These are phyloP conservation scores for Camponotus fellah DNA, from an alignment of 2,888 invertebrate species.

Conservation along the genomic window DNA sequence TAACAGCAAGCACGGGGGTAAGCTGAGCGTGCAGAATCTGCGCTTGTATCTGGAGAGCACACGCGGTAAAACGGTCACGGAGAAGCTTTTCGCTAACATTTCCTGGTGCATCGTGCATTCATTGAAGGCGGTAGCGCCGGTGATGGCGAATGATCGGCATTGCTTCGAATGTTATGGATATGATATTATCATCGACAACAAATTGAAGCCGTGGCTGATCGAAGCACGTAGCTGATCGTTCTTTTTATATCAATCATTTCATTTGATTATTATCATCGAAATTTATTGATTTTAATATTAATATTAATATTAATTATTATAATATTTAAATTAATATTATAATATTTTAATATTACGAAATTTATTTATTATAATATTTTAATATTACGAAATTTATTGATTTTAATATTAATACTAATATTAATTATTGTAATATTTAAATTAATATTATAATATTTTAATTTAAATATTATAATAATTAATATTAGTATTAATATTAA, in stretches of 20 bases:
- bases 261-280: background rate
- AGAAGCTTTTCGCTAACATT: slow-evolving; percentile 95
- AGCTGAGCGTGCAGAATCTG: slow-evolving; percentile 97
- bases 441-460: no score
- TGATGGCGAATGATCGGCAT: slow-evolving; percentile 97
- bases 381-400: no score
- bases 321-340: no score
- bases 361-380: no score
- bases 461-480: no score
- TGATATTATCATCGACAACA: slow-evolving; percentile 98
- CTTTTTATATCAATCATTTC: background rate
- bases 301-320: no score
- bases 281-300: background rate
- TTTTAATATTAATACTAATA: no score
- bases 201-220: slow-evolving; percentile 92
- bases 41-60: slow-evolving; percentile 96
- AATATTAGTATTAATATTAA: no score
- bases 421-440: no score
- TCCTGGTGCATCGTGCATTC: slow-evolving; percentile 97
- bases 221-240: slow-evolving; percentile 74
- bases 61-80: slow-evolving; percentile 94
- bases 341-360: no score
- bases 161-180: slow-evolving; percentile 98
- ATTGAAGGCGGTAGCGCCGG: slow-evolving; percentile 95
- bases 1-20: slow-evolving; percentile 97